These are phyloP conservation scores for Perodicticus potto DNA, from an alignment of 2,797 vertebrate species.

Conservation along the genomic window DNA sequence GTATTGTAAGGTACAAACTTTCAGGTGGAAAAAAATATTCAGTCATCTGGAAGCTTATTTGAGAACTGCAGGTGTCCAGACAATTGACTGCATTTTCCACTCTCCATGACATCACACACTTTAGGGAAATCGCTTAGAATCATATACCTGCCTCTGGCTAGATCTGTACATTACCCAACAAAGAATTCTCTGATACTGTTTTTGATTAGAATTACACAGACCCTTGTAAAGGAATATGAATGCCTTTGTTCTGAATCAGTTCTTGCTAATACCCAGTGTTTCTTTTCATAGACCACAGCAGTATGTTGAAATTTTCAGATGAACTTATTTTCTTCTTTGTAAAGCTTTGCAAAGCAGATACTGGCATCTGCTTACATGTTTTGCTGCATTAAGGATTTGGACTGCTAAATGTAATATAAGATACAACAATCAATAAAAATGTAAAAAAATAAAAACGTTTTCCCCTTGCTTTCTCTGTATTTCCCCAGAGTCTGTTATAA, in stretches of 20 bases:
- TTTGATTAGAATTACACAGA: neutral
- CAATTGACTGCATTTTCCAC: neutral
- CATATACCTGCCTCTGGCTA: neutral
- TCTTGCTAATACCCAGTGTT: neutral
- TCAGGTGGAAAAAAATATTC: conserved; percentile 1
- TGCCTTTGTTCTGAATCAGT: neutral
- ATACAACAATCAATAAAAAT: conserved; percentile 45
- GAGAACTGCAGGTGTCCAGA: neutral
- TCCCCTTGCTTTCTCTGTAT: conserved; percentile 62
- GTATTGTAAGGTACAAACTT: neutral
- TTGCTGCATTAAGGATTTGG: conserved; percentile 54
- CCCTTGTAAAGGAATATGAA: neutral
- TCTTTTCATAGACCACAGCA: neutral
- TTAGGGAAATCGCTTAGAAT: neutral
- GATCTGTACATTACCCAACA: neutral
- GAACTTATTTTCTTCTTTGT: neutral
- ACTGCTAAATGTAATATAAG: conserved; percentile 53
- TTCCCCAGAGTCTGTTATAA: conserved; percentile 76
- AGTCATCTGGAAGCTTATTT: neutral
- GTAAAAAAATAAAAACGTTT: conserved; percentile 46
- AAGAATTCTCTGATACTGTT: conserved; percentile 31
- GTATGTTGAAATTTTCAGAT: neutral
- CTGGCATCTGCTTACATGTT: conserved; percentile 6
- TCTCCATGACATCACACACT: neutral
- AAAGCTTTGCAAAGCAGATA: conserved; percentile 43